A percentile compares a stretch with the other conserved stretches of the same genome.
Conservation (phyloP, 2,113 vertebrate species). For the Lota lota region DNA sequence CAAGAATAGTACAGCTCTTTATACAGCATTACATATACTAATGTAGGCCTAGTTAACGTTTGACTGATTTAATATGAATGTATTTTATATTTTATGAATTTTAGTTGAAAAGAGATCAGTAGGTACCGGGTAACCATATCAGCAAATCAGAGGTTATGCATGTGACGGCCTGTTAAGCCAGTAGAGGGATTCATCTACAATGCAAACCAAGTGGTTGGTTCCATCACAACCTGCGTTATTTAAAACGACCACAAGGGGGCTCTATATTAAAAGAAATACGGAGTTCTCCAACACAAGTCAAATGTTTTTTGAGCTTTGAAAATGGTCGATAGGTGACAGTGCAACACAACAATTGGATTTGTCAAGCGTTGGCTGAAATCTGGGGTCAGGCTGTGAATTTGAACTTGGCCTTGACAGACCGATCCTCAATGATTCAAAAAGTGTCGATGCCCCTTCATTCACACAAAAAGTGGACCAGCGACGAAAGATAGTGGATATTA, state of each 20-base stretch:
- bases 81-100: no score
- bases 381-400: slow-evolving; percentile 27
- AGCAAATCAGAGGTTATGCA: no score
- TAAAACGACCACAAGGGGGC: slow-evolving; percentile 17
- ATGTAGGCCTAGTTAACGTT: background rate
- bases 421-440: background rate
- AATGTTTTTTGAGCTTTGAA: background rate
- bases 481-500: no score
- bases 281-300: background rate
- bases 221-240: background rate
- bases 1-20: background rate
- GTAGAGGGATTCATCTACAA: no score
- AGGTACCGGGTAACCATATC: no score
- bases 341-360: background rate
- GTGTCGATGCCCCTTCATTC: background rate
- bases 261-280: background rate
- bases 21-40: background rate
- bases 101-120: no score
- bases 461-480: background rate
- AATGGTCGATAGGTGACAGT: slow-evolving; percentile 27
- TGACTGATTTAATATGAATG: no score
- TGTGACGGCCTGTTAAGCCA: no score
- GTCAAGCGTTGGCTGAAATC: background rate
- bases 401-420: slow-evolving; percentile 62
- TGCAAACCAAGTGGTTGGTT: background rate